Conservation (phyloP, 64 coral and sea anemone species). For the Platygyra sinensis region DNA sequence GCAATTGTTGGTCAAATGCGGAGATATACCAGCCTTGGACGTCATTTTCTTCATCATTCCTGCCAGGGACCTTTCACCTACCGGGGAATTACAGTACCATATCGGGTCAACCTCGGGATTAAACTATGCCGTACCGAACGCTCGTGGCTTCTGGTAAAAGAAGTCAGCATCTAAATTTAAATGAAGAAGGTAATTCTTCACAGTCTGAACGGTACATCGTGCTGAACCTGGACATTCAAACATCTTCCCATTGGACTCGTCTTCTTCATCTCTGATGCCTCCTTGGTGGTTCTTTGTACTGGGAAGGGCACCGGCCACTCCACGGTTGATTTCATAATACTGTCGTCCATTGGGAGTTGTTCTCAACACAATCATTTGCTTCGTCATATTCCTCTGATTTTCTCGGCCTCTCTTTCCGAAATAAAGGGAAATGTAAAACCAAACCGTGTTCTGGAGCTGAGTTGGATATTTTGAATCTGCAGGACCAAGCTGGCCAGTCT, state of each 20-base stretch:
- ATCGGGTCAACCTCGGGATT: no score
- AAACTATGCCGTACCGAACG: no score
- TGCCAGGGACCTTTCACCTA: not conserved
- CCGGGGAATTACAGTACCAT: no score
- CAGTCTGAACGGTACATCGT: not conserved
- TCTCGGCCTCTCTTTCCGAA: no score
- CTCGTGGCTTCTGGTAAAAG: not conserved
- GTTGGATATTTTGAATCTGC: slow-evolving; percentile 26
- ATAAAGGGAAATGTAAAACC: slow-evolving; percentile 53
- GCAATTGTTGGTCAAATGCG: slow-evolving; percentile 14
- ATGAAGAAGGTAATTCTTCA: no score
- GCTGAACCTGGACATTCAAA: slow-evolving; percentile 5
- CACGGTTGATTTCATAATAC: no score
- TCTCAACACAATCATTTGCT: no score
- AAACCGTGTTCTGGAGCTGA: slow-evolving; percentile 36
- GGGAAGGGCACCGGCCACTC: no score
- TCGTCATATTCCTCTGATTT: no score
- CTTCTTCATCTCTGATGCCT: slow-evolving; percentile 22
- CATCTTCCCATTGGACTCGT: slow-evolving; percentile 57
- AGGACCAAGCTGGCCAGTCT: slow-evolving; percentile 32
- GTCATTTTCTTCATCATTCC: slow-evolving; percentile 6
- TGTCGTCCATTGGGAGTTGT: no score
- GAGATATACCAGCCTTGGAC: not conserved
- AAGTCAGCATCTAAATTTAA: no score
- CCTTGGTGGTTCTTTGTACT: slow-evolving; percentile 55